Base-by-base conservation (phyloP, 2,113 vertebrate species). In the Zapus hudsonius region DNA sequence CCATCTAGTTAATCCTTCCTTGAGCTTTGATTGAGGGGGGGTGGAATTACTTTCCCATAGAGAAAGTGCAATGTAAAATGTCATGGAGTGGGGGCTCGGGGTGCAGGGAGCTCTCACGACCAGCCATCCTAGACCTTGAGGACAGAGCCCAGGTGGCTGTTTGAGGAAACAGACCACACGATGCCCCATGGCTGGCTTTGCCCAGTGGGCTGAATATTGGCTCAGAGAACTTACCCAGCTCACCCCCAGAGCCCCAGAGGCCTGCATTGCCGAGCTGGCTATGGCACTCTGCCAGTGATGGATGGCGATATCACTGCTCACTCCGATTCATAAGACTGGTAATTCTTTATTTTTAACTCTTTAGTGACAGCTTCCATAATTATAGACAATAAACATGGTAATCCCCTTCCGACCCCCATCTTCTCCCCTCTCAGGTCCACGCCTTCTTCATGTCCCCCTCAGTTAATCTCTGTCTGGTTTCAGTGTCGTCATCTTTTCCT, bases 1-100 rank as follows among this genome's bases (percentile, higher is more conserved):
- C 25, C 66, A 52, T 70, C 84, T 75, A 84, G 55, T 92, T 81
- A 52, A 86, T 87, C 55, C 78, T 90, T 75, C 84, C 61, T 81
- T 81, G 90, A 72, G 63, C 52, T 84, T 70, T 80, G 72, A 66
- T 57, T 69, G 52, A 36, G 23, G 23, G 52, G 33, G 33, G 72
- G 70, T 7, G 36, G 29, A 70, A 69, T 27, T 69, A 74, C 47
- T 67, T 88, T 75, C 67, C 55, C 23, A 8, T 27, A 66, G 63
- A 83, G 63, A 78, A 78, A 72, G 42, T 69, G 47, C 7, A 44
- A 55, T 42, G 20, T n/a, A 66, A 27, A 90, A 42, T 33, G 5
- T 64, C 73, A 79, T 55, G 47, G 38, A 44, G 33, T 8, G 47
- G 33, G 80, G 29, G 42, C 66, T 70, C 38, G 69, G 70, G 42